Evolutionary conservation across 2,797 vertebrate species (phyloP), one percentile per base, ranked within the genome.

Genomic region (Coranthus polyacanthus): DNA sequence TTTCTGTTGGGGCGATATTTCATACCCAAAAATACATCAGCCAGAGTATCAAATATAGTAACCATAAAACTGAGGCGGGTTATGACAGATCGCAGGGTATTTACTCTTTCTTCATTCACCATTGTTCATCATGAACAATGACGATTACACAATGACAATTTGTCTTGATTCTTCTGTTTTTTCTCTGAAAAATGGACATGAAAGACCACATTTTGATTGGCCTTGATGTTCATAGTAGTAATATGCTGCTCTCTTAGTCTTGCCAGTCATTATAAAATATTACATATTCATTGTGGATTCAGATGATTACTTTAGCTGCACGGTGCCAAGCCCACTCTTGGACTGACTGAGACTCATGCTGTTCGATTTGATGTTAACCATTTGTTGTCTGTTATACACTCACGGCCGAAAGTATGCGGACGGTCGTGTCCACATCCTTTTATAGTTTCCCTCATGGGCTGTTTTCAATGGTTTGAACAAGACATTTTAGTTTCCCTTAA

Each of bases 211-310:
- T 29, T 21, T 37, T 1, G 4, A 57, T 18, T 65, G 41, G 47
- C 44, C 39, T 38, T 18, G 26, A 68, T 59, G 46, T 66, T 38
- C 42, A 1, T 34, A 20, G 54, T 6, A 20, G 24, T 36, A 58
- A 66, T 43, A 54, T 57, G 22, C 61, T 68, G 8, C 34, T 66
- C 16, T 45, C 22, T 67, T 21, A 52, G 50, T 59, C 39, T 63
- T 59, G 46, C 15, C 55, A 50, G 7, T 36, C n/a, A 79, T 12
- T 73, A 18, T 56, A 21, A 61, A 47, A 71, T 73, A 62, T 69
- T 56, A 66, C 45, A 62, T 52, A 51, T 42, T 79, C 24, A 39
- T 44, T 55, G 44, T 52, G 78, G 54, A 71, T 57, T 70, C 47
- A 65, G 54, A 72, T 74, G 56, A 63, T 66, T 68, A 52, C n/a